Conservation (phyloP, 2,797 vertebrate species). For the Mycteria americana region DNA sequence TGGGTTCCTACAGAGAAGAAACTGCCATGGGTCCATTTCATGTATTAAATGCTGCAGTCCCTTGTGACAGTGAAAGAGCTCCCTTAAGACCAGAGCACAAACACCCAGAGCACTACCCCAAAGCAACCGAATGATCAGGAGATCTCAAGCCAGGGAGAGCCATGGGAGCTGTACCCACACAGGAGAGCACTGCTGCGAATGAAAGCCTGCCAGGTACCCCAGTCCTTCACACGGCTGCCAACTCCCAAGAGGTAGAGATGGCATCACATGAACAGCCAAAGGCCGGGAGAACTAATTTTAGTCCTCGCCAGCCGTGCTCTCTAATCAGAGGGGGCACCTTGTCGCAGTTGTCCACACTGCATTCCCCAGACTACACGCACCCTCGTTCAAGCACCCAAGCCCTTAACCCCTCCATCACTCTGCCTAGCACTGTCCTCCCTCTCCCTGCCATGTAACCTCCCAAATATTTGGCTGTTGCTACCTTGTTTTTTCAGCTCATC, state of each 20-base stretch:
- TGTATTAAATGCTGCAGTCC: background rate
- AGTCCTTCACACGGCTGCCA: background rate
- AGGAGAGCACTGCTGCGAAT: background rate
- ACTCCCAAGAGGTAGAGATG: background rate
- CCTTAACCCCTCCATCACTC: background rate
- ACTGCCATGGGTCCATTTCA: rapidly evolving
- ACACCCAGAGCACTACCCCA: background rate
- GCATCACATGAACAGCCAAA: background rate
- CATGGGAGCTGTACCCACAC: rapidly evolving
- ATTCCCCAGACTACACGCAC: background rate
- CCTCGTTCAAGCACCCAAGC: background rate
- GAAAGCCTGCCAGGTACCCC: background rate
- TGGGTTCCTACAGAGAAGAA: background rate
- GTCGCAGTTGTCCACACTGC: background rate
- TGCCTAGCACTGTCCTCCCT: background rate
- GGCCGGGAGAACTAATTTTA: constrained; percentile 10
- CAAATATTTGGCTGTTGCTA: constrained; percentile 16
- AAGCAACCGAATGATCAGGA: rapidly evolving
- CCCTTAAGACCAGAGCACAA: background rate
- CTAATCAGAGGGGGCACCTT: background rate
- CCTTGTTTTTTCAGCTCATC: constrained; percentile 90
- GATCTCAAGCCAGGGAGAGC: background rate
- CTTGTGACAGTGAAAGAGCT: background rate
- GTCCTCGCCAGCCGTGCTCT: background rate
- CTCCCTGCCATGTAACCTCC: background rate